Conservation (phyloP, 2,888 invertebrate species). For the Microplitis manilae region DNA sequence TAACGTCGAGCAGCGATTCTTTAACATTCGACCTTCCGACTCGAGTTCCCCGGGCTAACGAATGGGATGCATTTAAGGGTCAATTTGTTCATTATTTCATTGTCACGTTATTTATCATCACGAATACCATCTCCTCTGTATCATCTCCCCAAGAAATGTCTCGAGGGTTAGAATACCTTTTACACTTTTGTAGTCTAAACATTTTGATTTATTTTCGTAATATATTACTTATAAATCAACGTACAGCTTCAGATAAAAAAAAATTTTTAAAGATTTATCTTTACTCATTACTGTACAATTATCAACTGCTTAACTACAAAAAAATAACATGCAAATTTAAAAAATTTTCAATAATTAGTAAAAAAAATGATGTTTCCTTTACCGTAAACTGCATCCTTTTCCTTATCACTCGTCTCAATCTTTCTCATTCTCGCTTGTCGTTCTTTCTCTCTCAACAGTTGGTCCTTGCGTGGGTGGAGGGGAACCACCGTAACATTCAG, state of each 20-base stretch:
- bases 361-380: neutral
- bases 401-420: slow-evolving; percentile 16
- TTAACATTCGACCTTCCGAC: slow-evolving; percentile 38
- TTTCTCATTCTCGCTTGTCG: slow-evolving; percentile 12
- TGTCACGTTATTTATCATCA: slow-evolving; percentile 66
- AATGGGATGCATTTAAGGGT: slow-evolving; percentile 65
- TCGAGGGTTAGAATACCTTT: slow-evolving; percentile 29
- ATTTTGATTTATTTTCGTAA: neutral
- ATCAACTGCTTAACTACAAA: too few relatives aligned
- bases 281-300: too few relatives aligned
- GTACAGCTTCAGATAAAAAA: too few relatives aligned
- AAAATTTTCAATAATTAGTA: too few relatives aligned
- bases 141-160: slow-evolving; percentile 15
- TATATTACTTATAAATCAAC: neutral
- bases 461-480: slow-evolving; percentile 31
- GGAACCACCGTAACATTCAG: slow-evolving; percentile 45
- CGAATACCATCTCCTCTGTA: slow-evolving; percentile 37
- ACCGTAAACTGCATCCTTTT: slow-evolving; percentile 18
- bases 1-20: slow-evolving; percentile 26
- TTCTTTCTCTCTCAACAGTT: slow-evolving; percentile 7
- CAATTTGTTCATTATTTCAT: slow-evolving; percentile 69
- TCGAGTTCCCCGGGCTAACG: slow-evolving; percentile 52
- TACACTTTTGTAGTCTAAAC: slow-evolving; percentile 9
- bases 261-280: too few relatives aligned
- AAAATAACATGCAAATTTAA: too few relatives aligned